These are phyloP conservation scores for Martes martes DNA, from an alignment of 2,113 vertebrate genomes.

Conservation along the genomic window DNA sequence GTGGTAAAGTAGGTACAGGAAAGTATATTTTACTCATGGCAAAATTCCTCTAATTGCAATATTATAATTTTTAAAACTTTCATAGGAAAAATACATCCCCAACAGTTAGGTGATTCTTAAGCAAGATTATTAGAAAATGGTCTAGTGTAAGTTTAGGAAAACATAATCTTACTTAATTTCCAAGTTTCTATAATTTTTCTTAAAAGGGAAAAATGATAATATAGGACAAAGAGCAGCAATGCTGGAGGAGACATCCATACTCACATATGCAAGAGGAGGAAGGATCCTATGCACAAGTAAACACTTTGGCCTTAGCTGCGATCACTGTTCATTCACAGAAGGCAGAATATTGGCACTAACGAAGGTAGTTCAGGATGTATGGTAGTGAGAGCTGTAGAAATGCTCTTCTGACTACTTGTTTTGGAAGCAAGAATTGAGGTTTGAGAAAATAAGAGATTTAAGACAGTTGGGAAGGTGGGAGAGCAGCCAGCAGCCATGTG, in stretches of 20 bases:
- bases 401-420: not conserved
- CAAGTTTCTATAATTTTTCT: not conserved
- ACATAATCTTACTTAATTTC: not conserved
- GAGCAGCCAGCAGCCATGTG: not conserved
- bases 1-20: not conserved
- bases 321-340: not conserved
- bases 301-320: not conserved
- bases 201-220: not conserved
- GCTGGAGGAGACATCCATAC: not conserved
- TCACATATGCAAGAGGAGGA: not conserved
- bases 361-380: not conserved
- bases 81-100: not conserved
- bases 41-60: not conserved
- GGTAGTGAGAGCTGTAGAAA: not conserved
- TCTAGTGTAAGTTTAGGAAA: not conserved
- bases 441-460: not conserved
- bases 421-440: not conserved
- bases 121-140: not conserved
- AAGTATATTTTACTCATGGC: not conserved
- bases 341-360: fast-evolving
- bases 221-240: not conserved
- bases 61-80: not conserved
- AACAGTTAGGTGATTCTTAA: not conserved
- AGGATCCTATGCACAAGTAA: not conserved
- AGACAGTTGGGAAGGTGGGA: not conserved